Evolutionary conservation across 2,113 vertebrate species (phyloP).

Genomic region (Pedionomus torquatus): DNA sequence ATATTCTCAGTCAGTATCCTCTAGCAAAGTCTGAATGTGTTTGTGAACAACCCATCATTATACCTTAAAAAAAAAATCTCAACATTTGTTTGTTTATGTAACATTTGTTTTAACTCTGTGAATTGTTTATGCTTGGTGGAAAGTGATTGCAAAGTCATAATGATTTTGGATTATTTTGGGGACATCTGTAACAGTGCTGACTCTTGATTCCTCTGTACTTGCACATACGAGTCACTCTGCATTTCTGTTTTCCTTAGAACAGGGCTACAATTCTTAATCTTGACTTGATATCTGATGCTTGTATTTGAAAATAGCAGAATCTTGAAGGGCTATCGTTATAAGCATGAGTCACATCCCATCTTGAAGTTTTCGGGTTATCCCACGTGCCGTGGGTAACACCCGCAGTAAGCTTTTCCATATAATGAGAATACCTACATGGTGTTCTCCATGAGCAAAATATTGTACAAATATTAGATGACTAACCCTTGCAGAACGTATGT

Average conservation of each 20-base stretch:
- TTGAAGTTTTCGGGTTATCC: background rate
- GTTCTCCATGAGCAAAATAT: background rate
- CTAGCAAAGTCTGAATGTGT: constrained; percentile 20
- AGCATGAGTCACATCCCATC: constrained; percentile 7
- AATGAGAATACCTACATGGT: background rate
- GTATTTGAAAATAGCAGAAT: constrained; percentile 32
- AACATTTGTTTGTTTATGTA: constrained; percentile 62
- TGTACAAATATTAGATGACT: background rate
- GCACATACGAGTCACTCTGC: background rate
- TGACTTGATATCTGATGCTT: background rate
- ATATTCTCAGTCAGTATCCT: constrained; percentile 12
- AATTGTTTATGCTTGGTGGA: constrained; percentile 35
- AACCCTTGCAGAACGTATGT: background rate
- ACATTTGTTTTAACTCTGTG: constrained; percentile 30
- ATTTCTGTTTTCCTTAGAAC: background rate
- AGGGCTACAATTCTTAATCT: constrained; percentile 30
- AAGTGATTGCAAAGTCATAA: background rate
- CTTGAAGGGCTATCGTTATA: background rate
- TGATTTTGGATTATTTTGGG: constrained; percentile 10
- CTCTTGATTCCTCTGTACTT: background rate
- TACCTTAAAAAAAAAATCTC: background rate
- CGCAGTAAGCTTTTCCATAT: background rate
- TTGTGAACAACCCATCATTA: constrained; percentile 53
- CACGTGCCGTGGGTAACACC: background rate
- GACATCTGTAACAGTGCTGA: background rate